Evolutionary conservation across 2,888 invertebrate genomes (phyloP), one percentile per base, ranked within the genome.

Genomic region (Brachynemurus nebulosus): DNA sequence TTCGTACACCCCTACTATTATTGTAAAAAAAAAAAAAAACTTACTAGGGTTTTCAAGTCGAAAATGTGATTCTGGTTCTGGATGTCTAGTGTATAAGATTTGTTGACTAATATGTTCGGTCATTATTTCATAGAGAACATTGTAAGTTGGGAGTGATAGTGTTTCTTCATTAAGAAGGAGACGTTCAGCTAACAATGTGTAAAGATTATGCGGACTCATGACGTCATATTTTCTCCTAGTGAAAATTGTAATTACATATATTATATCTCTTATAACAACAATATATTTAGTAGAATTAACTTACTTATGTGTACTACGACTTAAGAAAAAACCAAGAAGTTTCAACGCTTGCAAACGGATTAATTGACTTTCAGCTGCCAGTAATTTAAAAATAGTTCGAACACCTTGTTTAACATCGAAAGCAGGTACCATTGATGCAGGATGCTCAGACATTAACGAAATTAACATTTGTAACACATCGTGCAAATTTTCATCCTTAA

Each of bases 171-270:
- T 86, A 45, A 90, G 69, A 54, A 91, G 71, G 55, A 99, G 75
- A 51, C 96, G 76, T 60, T 95, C 95, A 25, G 95, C 90, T 55
- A 99, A 74, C 57, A 98, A 69, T 19, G 96, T 95, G 71, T 97
- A 97, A 59, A 99, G 73, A 73, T 99, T 99, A 69, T 93, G 89
- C 2, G 96, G 93, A 52, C 90, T 90, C 93, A 99, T 95, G 44
- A 96, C 92, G 68, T 99, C 98, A 68, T 95, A 95, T 68, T 99
- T 99, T 57, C 98, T 78, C 69, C 92, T 93, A 69, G n/a, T n/a
- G n/a, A n/a, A 11, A 60, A 55, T 30, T 21, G 11, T 18, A 20
- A 18, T 17, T 18, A 38, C 23, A 17, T 25, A 39, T 8, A 16
- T n/a, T 12, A 5, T 39, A 12, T 12, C n/a, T 12, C 11, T 21